Conservation (phyloP, 1,140 invertebrate species). For the Tenebrio molitor region DNA sequence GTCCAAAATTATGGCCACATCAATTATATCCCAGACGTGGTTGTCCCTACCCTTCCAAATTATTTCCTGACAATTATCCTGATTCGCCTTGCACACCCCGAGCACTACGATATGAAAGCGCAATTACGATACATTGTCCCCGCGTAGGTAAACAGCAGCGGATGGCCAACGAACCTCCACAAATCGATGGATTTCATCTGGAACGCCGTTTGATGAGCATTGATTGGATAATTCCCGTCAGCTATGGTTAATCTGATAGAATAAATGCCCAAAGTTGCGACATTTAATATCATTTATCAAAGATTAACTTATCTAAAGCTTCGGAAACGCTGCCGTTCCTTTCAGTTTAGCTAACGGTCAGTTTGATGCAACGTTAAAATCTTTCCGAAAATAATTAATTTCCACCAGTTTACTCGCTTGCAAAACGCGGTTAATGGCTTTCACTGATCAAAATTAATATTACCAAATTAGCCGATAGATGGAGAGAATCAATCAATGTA, state of each 20-base stretch:
- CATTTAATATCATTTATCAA: constrained; percentile 3
- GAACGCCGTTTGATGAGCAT: constrained; percentile 1
- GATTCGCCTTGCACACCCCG: not conserved
- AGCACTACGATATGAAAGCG: not conserved
- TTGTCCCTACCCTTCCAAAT: constrained; percentile 5
- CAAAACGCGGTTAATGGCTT: constrained; percentile 7
- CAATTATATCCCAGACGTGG: not conserved
- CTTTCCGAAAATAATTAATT: constrained; percentile 3
- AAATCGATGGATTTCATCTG: not conserved
- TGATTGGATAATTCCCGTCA: constrained; percentile 7
- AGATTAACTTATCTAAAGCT: constrained; percentile 5
- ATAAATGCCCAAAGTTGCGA: constrained; percentile 1
- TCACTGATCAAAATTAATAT: constrained; percentile 9
- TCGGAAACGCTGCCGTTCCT: constrained; percentile 1
- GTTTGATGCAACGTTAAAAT: not conserved
- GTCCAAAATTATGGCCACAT: constrained; percentile 7
- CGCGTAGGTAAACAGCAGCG: not conserved
- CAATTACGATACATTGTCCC: constrained; percentile 9
- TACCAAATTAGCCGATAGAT: constrained; percentile 7
- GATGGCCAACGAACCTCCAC: not conserved
- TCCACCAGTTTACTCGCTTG: not conserved
- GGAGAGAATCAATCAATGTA: constrained; percentile 8
- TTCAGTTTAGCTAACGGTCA: not conserved
- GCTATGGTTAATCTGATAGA: not conserved
- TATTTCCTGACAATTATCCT: constrained; percentile 11